A percentile compares a stretch with the other conserved stretches of the same genome.
Evolutionary conservation across 2,797 vertebrate species (phyloP).

Genomic region (Novumbra hubbsi): DNA sequence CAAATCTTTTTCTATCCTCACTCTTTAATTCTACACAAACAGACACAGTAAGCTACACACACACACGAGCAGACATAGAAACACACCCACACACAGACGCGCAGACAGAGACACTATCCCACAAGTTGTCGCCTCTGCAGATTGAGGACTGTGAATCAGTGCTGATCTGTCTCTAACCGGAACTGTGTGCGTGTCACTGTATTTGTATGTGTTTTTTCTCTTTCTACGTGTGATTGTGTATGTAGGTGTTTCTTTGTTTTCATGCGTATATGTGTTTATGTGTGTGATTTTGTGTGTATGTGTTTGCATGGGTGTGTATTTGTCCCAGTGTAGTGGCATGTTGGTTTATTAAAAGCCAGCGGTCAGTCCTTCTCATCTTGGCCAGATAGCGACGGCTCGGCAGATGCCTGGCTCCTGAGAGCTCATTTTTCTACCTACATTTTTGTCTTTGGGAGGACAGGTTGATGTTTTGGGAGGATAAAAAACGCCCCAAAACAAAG

Average conservation of each 20-base stretch:
- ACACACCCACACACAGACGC: too few species aligned
- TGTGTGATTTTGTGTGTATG: conserved; percentile 6
- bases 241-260: not conserved
- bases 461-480: not conserved
- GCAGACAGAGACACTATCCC: not conserved
- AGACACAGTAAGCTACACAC: too few species aligned
- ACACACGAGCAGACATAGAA: too few species aligned
- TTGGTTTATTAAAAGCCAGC: conserved; percentile 44
- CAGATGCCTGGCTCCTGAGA: conserved; percentile 47
- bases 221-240: conserved; percentile 8
- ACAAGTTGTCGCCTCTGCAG: not conserved
- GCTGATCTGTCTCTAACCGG: conserved; percentile 1
- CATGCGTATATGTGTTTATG: not conserved
- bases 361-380: conserved; percentile 11
- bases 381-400: conserved; percentile 54
- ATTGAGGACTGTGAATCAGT: not conserved
- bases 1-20: not conserved
- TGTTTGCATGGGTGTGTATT: conserved; percentile 7
- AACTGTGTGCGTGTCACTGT: not conserved
- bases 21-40: not conserved
- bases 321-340: conserved; percentile 12
- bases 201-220: not conserved
- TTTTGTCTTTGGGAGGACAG: conserved; percentile 33
- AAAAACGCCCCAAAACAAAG: conserved; percentile 8
- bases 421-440: conserved; percentile 57